These are phyloP conservation scores for Zosterops hypoxanthus DNA, from an alignment of 2,113 vertebrate genomes.

Conservation along the genomic window DNA sequence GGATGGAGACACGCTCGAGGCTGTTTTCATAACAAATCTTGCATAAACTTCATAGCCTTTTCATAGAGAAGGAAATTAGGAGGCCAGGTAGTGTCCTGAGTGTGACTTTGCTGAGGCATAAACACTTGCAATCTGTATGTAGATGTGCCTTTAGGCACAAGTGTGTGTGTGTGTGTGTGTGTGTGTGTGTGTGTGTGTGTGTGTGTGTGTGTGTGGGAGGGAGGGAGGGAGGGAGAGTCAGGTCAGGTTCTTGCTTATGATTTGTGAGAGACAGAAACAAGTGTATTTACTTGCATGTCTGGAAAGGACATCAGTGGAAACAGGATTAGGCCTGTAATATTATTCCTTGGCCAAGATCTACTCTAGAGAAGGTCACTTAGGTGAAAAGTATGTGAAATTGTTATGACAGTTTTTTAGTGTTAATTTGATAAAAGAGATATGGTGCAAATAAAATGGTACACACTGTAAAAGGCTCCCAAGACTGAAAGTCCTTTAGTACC, in stretches of 20 bases:
- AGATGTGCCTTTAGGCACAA: neutral
- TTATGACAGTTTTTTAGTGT: conserved; percentile 43
- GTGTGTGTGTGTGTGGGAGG: neutral
- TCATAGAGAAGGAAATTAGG: neutral
- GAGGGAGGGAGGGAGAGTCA: neutral
- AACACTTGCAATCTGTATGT: neutral
- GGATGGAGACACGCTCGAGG: neutral
- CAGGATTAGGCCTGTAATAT: conserved; percentile 25
- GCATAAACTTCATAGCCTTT: neutral
- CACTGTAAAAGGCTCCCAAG: neutral
- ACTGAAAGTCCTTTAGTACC: neutral
- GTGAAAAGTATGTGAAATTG: conserved; percentile 37
- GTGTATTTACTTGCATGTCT: conserved; percentile 7
- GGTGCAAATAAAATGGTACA: conserved; percentile 17
- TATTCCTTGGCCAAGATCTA: conserved; percentile 18
- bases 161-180: no score
- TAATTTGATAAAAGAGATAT: conserved; percentile 51
- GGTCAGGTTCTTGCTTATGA: neutral
- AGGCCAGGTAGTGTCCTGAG: neutral
- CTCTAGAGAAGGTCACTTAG: neutral
- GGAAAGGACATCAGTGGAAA: conserved; percentile 33
- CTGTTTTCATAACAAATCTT: neutral
- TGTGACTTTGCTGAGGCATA: neutral
- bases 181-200: no score
- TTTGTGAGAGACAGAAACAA: conserved; percentile 25